These are phyloP conservation scores for Camelus dromedarius DNA, from an alignment of 2,113 vertebrate genomes.

Conservation along the genomic window DNA sequence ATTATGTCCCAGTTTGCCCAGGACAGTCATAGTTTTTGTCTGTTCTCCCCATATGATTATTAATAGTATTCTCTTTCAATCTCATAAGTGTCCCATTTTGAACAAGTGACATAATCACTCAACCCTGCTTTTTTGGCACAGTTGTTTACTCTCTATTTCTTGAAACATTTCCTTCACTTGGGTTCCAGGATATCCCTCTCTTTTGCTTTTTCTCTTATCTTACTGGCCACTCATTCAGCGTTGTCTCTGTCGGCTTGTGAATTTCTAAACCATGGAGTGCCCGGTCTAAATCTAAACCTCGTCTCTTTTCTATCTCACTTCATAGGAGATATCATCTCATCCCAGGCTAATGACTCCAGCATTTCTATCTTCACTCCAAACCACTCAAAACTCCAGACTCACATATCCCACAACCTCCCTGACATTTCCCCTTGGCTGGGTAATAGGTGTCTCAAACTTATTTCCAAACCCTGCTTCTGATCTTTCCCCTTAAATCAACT, in stretches of 20 bases:
- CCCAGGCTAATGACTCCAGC: background rate
- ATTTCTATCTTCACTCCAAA: background rate
- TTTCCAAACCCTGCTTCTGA: background rate
- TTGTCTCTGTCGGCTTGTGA: background rate
- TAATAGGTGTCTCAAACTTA: background rate
- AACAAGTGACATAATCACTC: background rate
- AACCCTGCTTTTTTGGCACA: background rate
- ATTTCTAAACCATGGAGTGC: conserved; percentile 6
- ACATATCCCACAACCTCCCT: background rate
- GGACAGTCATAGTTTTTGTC: background rate
- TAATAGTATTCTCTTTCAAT: background rate
- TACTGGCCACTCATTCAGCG: background rate
- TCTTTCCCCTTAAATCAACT: background rate
- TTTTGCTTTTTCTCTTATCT: background rate
- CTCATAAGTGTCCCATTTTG: background rate
- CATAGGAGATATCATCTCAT: background rate
- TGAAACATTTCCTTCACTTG: background rate
- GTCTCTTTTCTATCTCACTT: background rate
- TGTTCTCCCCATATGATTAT: background rate
- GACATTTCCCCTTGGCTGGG: background rate
- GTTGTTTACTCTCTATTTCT: background rate
- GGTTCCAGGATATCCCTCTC: background rate
- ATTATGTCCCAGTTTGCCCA: background rate
- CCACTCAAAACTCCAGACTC: background rate
- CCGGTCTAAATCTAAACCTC: background rate